A percentile compares a stretch with the other conserved stretches of the same genome.
Conservation (phyloP, 2,888 invertebrate genomes). For the Athripsodes cinereus region DNA sequence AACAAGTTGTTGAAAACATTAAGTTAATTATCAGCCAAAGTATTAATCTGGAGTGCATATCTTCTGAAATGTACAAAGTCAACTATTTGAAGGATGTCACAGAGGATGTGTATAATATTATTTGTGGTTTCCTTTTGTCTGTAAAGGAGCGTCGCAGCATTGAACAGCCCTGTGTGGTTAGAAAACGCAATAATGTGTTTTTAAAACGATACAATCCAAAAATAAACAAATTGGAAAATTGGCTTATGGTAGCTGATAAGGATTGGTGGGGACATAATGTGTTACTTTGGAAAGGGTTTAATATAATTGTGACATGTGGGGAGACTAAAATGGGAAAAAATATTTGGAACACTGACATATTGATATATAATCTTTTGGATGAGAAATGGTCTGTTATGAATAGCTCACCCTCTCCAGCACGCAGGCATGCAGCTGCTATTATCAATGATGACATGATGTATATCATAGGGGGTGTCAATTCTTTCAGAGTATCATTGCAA, state of each 20-base stretch:
- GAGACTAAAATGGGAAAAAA: slow-evolving; percentile 16
- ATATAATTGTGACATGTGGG: slow-evolving; percentile 19
- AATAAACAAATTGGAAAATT: slow-evolving; percentile 10
- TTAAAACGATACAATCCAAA: slow-evolving; percentile 10
- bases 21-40: not conserved
- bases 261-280: slow-evolving; percentile 24
- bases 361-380: slow-evolving; percentile 17
- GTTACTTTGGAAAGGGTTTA: slow-evolving; percentile 20
- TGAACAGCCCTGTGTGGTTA: slow-evolving; percentile 17
- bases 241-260: slow-evolving; percentile 8
- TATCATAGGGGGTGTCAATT: slow-evolving; percentile 23
- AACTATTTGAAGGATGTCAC: slow-evolving; percentile 1
- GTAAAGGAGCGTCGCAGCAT: slow-evolving; percentile 13
- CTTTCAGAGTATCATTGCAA: slow-evolving; percentile 15
- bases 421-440: slow-evolving; percentile 18
- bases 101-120: slow-evolving; percentile 13
- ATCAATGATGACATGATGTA: slow-evolving; percentile 19
- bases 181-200: slow-evolving; percentile 9
- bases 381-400: slow-evolving; percentile 19
- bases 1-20: slow-evolving; percentile 14
- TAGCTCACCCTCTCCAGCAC: slow-evolving; percentile 1
- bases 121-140: slow-evolving; percentile 8
- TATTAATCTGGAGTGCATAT: not conserved
- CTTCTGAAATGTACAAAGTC: not conserved
- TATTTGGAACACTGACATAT: slow-evolving; percentile 22